Base-by-base conservation (phyloP, 2,113 vertebrate species). In the Bostrychus sinensis region DNA sequence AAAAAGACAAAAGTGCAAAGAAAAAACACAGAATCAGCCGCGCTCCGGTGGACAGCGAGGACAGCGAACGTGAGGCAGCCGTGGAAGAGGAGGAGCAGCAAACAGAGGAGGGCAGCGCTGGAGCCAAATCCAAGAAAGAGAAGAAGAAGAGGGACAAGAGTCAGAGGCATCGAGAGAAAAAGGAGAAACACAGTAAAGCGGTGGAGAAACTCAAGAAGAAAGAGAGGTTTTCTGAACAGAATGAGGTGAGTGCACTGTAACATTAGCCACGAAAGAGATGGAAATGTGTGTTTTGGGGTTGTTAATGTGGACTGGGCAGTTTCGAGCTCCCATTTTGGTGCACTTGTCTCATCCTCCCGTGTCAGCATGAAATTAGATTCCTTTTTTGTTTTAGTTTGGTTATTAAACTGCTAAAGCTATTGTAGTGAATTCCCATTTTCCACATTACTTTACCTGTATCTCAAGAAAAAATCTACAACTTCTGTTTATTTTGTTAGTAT, bases 161-260 rank as follows among this genome's bases (percentile, higher is more conserved):
- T 75, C 72, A 66, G 80, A 89, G 81, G 48, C 68, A 71, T 55
- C 90, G 85, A 16, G 74, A 93, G 68, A 94, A 88, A 63, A 94
- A 90, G 75, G 86, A 83, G 50, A 80, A 66, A 16, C 55, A 32
- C 2, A 83, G 72, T 37, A 80, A 72, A 77, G 75, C 38, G 0
- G 53, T 87, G 43, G 86, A 89, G 30, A 86, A 79, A 20, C 38
- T 83, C 56, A 89, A 86, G 70, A 86, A 83, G 30, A 84, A 78
- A 30, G 80, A 80, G 17, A 56, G 66, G 22, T 41, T 72, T 26
- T 65, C 54, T 6, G 75, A 53, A 46, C 14, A 67, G 50, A 71
- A 57, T 45, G 62, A 82, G 68, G 83, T 84, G 22, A 62, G 65
- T 51, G 48, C 10, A 20, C 3, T 22, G 51, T 25, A n/a, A 12